Evolutionary conservation across 2,888 invertebrate species (phyloP), one percentile per base, ranked within the genome.

Genomic region (Rotaria magnacalcarata): DNA sequence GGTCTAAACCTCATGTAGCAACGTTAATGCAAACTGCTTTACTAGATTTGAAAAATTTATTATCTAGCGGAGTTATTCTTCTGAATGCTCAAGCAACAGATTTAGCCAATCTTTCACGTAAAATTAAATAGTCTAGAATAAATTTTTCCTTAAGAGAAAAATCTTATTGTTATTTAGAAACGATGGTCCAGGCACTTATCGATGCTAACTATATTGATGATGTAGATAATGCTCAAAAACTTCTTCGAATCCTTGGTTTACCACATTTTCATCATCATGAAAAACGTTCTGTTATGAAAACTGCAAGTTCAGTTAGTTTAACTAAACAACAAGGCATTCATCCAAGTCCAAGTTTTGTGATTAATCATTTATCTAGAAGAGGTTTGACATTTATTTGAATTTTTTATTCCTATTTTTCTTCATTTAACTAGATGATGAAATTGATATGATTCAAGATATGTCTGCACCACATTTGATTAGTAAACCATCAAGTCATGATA

Each of bases 1-100:
- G 87, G 87, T 87, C 87, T 19, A 87, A 87, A 84, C 87, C 87
- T 43, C 87, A 85, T 34, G 87, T 87, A 6, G 87, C 87, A 19
- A 87, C 85, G 54, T 43, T 87, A 27, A 84, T 85, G 50, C 84
- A 84, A 50, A 86, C 86, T 54, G 54, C 86, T 84, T n/a, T 86
- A 11, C 1, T 56, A 80, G 86, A 86, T 41, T 52, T 86, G 11
- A 56, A 84, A 43, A 54, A 27, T 24, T 47, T 80, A 54, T 16
- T 85, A 41, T 0, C n/a, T 14, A 19, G 10, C 47, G 85, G 85
- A 24, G 8, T 54, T 84, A 60, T 84, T 43, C 43, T 86, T 24
- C 24, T 85, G 1, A 75, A 85, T 58, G 21, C 34, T 34, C 14
- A 50, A 56, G 41, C 47, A 21, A 16, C 54, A 14, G 56, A 50